These are phyloP conservation scores for Limnephilus rhombicus DNA, from an alignment of 2,888 invertebrate species.

Conservation along the genomic window DNA sequence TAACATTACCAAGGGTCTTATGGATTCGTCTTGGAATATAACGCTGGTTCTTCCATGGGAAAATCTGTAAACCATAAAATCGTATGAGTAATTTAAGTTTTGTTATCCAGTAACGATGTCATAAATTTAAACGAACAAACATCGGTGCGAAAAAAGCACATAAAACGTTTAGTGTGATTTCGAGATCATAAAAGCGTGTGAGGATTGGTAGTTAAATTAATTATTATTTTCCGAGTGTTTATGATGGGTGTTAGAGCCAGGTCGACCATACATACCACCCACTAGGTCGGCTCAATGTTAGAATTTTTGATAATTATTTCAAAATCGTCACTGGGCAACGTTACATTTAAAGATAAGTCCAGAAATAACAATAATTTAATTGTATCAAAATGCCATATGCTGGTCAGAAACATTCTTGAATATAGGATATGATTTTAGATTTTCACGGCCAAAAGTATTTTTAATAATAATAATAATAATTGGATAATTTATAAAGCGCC, in stretches of 20 bases:
- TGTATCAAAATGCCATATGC: too few relatives aligned
- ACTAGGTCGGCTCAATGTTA: not conserved
- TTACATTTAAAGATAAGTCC: too few relatives aligned
- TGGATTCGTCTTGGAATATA: not conserved
- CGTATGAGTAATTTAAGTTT: not conserved
- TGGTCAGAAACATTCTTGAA: too few relatives aligned
- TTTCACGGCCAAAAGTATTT: too few relatives aligned
- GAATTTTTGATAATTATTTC: not conserved
- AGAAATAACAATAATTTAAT: too few relatives aligned
- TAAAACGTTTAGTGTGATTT: not conserved
- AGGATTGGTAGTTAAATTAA: not conserved
- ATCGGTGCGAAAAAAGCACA: not conserved
- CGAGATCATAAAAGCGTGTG: not conserved
- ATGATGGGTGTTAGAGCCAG: not conserved
- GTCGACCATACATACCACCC: not conserved
- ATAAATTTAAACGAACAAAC: not conserved
- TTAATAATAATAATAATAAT: too few relatives aligned
- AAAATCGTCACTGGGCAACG: not conserved
- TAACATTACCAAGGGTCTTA: constrained; percentile 25
- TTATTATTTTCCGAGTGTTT: not conserved
- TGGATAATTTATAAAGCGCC: too few relatives aligned
- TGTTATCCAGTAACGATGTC: constrained; percentile 15
- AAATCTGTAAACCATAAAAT: constrained; percentile 20
- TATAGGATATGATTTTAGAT: too few relatives aligned
- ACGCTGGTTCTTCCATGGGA: constrained; percentile 7